These are phyloP conservation scores for Entomyzon cyanotis DNA, from an alignment of 2,113 vertebrate genomes.

Conservation along the genomic window DNA sequence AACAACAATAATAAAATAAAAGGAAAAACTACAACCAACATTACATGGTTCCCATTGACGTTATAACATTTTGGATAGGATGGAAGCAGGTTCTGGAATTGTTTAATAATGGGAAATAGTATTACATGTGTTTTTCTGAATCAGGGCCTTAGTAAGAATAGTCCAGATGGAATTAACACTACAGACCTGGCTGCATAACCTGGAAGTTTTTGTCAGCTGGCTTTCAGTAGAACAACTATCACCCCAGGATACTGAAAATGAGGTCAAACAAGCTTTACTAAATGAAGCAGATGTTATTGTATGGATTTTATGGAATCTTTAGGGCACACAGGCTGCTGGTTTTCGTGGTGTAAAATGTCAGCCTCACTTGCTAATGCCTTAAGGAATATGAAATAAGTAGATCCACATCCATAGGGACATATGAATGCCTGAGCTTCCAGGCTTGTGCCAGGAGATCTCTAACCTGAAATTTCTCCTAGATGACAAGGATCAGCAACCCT, in stretches of 20 bases:
- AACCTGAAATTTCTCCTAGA: background rate
- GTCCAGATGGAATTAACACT: background rate
- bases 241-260: background rate
- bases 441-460: background rate
- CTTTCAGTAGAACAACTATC: background rate
- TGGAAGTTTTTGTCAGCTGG: background rate
- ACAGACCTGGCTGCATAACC: background rate
- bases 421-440: background rate
- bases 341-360: background rate
- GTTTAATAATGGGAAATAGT: background rate
- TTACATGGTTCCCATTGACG: background rate
- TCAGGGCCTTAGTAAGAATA: background rate
- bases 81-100: background rate
- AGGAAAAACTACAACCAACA: background rate
- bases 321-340: background rate
- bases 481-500: background rate
- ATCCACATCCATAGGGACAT: background rate
- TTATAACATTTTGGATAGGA: background rate
- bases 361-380: background rate
- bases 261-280: background rate
- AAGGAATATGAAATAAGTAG: background rate
- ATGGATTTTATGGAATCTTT: background rate
- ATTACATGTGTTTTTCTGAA: background rate
- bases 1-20: background rate
- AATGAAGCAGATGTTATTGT: background rate